Evolutionary conservation across 1,140 invertebrate genomes (phyloP).

Genomic region (Polypedilum vanderplanki): DNA sequence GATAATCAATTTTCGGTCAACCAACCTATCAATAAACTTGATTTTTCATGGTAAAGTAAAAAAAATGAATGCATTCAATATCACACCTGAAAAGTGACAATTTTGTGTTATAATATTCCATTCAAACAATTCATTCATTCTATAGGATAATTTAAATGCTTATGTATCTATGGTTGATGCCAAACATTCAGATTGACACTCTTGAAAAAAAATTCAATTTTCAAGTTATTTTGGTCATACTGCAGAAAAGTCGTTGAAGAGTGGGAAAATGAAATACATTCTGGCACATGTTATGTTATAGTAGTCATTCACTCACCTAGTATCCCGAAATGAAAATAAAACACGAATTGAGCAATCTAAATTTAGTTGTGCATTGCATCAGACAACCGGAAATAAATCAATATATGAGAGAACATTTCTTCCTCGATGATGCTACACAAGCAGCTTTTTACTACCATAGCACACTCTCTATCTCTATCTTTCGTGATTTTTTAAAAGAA

Average conservation of each 20-base stretch:
- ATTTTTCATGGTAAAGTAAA: no score
- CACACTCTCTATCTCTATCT: no score
- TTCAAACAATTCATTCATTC: no score
- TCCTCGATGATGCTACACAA: no score
- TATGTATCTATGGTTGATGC: neutral
- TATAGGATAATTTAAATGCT: no score
- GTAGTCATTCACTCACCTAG: neutral
- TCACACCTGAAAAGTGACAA: no score
- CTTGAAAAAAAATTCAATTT: neutral
- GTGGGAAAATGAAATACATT: neutral
- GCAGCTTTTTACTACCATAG: no score
- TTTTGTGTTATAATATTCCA: no score
- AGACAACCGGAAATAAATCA: constrained; percentile 11
- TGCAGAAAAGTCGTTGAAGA: neutral
- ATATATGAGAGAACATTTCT: neutral
- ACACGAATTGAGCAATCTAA: constrained; percentile 12
- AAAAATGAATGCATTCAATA: no score
- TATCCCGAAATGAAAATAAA: neutral
- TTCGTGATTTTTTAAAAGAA: no score
- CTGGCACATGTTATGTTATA: neutral
- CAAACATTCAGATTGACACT: neutral
- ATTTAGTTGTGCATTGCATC: constrained; percentile 17
- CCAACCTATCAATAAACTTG: neutral
- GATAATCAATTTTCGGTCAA: neutral
- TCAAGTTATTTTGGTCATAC: neutral